phyloP scores from a whole-genome alignment of 2,888 invertebrate species.

The Morpho deidamia region DNA sequence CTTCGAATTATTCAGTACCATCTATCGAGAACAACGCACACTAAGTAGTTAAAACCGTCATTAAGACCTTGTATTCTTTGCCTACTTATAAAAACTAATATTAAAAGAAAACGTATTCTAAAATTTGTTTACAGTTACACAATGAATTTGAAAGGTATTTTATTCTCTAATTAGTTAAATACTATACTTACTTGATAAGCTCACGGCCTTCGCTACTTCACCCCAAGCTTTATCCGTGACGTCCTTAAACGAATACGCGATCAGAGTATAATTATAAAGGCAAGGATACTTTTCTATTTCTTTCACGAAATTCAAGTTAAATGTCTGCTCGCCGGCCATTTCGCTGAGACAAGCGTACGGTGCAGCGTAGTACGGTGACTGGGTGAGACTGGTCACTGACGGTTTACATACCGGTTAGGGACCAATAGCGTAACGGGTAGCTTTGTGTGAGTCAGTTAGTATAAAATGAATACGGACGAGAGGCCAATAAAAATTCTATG shows the following conservation, averaged over 20 bases:
- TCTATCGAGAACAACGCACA: too few relatives aligned
- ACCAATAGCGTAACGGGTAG: neutral
- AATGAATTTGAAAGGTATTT: too few relatives aligned
- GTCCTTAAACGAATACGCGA: neutral
- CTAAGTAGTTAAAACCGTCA: too few relatives aligned
- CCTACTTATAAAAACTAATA: too few relatives aligned
- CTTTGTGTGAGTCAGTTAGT: neutral
- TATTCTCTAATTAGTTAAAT: too few relatives aligned
- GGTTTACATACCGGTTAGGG: slow-evolving; percentile 1
- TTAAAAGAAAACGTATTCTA: too few relatives aligned
- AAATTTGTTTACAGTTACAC: too few relatives aligned
- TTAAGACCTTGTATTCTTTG: too few relatives aligned
- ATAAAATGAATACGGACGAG: neutral
- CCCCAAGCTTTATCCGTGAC: slow-evolving; percentile 3
- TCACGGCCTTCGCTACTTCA: neutral
- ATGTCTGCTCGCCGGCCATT: slow-evolving; percentile 1
- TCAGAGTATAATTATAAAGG: neutral
- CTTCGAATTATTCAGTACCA: too few relatives aligned
- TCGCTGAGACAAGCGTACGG: neutral
- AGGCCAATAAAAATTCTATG: neutral
- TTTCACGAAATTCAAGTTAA: slow-evolving; percentile 3
- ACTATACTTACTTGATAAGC: neutral
- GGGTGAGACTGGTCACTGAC: neutral
- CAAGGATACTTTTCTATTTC: slow-evolving; percentile 4
- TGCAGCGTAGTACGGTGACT: neutral